Conservation (phyloP, 2,113 vertebrate genomes). For the Eurypyga helias region DNA sequence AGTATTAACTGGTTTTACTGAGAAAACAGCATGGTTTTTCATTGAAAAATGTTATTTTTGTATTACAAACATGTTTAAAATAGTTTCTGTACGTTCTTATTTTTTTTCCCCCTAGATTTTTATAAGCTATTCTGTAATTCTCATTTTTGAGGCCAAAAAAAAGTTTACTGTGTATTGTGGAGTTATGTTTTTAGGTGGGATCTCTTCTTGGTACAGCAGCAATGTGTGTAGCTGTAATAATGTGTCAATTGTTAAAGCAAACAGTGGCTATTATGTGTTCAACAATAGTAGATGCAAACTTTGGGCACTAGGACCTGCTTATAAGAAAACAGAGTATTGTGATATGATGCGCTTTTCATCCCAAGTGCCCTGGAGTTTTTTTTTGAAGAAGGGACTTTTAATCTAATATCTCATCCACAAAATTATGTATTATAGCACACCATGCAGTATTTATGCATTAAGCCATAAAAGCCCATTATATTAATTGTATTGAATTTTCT, state of each 20-base stretch:
- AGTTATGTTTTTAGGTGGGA: background rate
- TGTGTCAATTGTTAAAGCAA: background rate
- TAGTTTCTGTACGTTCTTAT: background rate
- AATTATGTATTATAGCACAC: background rate
- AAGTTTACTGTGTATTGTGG: background rate
- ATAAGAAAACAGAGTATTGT: background rate
- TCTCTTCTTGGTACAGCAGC: background rate
- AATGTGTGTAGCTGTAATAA: background rate
- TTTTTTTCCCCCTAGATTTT: background rate
- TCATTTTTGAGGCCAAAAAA: background rate
- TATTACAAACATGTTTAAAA: background rate
- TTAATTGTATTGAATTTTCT: background rate
- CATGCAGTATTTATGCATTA: rapidly evolving
- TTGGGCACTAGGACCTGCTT: background rate
- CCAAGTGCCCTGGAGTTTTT: background rate
- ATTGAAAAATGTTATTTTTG: background rate
- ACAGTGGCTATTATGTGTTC: conserved; percentile 13
- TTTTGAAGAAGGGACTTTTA: background rate
- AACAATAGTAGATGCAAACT: background rate
- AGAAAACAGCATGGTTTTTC: background rate
- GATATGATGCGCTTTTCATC: background rate
- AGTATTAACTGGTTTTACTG: background rate
- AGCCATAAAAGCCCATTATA: background rate
- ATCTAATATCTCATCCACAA: background rate
- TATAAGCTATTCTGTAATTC: background rate